Evolutionary conservation across 2,888 invertebrate species (phyloP).

Genomic region (Automeris io): DNA sequence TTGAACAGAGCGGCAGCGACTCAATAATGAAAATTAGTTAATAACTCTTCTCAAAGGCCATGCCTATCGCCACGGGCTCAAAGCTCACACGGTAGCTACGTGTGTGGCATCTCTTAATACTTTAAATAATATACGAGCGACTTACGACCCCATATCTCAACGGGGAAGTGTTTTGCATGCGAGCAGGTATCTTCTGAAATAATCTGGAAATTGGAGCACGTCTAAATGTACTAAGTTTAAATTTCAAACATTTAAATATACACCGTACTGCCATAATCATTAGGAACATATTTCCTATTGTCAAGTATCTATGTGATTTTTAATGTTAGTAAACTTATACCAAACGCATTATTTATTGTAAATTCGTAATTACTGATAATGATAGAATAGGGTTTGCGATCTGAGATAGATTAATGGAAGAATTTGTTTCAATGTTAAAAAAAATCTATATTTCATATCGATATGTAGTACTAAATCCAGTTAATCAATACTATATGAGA

Average conservation of each 20-base stretch:
- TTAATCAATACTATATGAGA: too few relatives aligned
- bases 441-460: too few relatives aligned
- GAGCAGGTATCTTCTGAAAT: constrained; percentile 66
- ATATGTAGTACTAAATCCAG: too few relatives aligned
- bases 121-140: constrained; percentile 58
- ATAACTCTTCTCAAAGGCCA: constrained; percentile 1
- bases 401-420: too few relatives aligned
- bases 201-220: constrained; percentile 64
- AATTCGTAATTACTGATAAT: constrained; percentile 61
- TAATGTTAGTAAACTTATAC: constrained; percentile 11
- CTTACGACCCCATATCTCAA: constrained; percentile 68
- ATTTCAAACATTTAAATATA: constrained; percentile 10
- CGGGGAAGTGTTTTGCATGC: constrained; percentile 73
- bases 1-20: neutral
- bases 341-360: constrained; percentile 65
- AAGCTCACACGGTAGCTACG: constrained; percentile 43
- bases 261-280: constrained; percentile 7
- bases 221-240: constrained; percentile 22
- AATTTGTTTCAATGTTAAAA: too few relatives aligned
- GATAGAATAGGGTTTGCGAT: too few relatives aligned
- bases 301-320: constrained; percentile 15
- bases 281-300: constrained; percentile 17
- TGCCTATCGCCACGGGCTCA: constrained; percentile 3
- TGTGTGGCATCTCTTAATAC: constrained; percentile 64
- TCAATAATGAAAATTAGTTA: neutral